These are phyloP conservation scores for Euplexia lucipara DNA, from an alignment of 2,888 invertebrate genomes.

Conservation along the genomic window DNA sequence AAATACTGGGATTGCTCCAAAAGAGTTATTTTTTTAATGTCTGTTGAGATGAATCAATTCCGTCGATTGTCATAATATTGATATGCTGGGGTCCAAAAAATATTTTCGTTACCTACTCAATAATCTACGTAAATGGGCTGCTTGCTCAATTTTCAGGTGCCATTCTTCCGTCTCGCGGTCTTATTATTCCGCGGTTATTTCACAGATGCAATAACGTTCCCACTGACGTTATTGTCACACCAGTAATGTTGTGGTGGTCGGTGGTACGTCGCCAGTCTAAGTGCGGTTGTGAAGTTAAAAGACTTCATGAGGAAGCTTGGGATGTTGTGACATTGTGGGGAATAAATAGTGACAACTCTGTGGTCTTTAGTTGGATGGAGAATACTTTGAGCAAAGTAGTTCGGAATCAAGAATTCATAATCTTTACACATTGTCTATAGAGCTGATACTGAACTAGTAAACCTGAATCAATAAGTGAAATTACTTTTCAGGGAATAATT, in stretches of 20 bases:
- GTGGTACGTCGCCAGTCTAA: slow-evolving; percentile 3
- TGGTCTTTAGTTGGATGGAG: slow-evolving; percentile 7
- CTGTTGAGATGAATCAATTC: too few species aligned
- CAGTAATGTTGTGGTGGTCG: slow-evolving; percentile 48
- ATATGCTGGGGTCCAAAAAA: too few species aligned
- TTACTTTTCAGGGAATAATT: too few species aligned
- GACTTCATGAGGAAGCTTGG: slow-evolving; percentile 29
- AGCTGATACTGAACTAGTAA: too few species aligned
- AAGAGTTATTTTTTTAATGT: too few species aligned
- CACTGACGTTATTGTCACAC: slow-evolving; percentile 41
- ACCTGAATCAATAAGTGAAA: too few species aligned
- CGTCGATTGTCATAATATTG: too few species aligned
- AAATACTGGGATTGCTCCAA: too few species aligned
- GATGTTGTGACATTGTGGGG: slow-evolving; percentile 29
- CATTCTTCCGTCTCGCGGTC: slow-evolving; percentile 16
- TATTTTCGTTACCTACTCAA: background rate
- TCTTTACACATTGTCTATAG: too few species aligned
- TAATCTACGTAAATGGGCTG: background rate
- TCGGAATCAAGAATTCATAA: too few species aligned
- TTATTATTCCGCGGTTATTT: slow-evolving; percentile 47
- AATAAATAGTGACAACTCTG: slow-evolving; percentile 1
- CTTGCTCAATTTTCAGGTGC: slow-evolving; percentile 42
- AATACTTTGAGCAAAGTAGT: background rate
- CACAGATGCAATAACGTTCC: slow-evolving; percentile 49
- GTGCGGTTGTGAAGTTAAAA: slow-evolving; percentile 48